Percentiles rank a stretch among this genome's conserved stretches.
These are phyloP conservation scores for Zosterops borbonicus DNA, from an alignment of 2,113 vertebrate species.

Conservation along the genomic window DNA sequence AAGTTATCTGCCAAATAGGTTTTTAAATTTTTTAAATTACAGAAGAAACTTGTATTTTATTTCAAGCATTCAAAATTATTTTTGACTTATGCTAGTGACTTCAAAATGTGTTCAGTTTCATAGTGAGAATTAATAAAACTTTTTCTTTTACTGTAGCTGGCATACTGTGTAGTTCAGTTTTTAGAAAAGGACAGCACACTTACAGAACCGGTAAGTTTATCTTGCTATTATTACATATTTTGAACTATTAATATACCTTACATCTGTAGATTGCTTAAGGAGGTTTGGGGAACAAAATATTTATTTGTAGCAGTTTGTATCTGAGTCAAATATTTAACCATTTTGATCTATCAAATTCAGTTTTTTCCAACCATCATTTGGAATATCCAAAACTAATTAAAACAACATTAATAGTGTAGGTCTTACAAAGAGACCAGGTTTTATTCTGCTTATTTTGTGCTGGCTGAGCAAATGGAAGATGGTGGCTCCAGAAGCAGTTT, in stretches of 20 bases:
- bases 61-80: not conserved
- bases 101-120: not conserved
- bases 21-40: not conserved
- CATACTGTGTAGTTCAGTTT: conserved; percentile 97
- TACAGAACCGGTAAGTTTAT: conserved; percentile 89
- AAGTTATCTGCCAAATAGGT: not conserved
- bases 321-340: not conserved
- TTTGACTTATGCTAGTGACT: not conserved
- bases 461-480: not conserved
- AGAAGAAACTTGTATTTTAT: not conserved
- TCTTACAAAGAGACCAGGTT: not conserved
- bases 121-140: not conserved
- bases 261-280: not conserved
- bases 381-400: not conserved
- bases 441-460: not conserved
- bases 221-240: not conserved
- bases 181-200: conserved; percentile 98
- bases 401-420: not conserved
- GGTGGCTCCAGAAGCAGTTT: not conserved
- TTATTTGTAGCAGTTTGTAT: not conserved
- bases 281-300: not conserved
- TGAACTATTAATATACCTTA: not conserved
- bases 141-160: conserved; percentile 80
- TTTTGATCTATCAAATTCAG: not conserved
- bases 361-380: not conserved